A percentile compares a stretch with the other conserved stretches of the same genome.
phyloP scores from a whole-genome alignment of 2,797 vertebrate species.

The Scolopax rusticola region DNA sequence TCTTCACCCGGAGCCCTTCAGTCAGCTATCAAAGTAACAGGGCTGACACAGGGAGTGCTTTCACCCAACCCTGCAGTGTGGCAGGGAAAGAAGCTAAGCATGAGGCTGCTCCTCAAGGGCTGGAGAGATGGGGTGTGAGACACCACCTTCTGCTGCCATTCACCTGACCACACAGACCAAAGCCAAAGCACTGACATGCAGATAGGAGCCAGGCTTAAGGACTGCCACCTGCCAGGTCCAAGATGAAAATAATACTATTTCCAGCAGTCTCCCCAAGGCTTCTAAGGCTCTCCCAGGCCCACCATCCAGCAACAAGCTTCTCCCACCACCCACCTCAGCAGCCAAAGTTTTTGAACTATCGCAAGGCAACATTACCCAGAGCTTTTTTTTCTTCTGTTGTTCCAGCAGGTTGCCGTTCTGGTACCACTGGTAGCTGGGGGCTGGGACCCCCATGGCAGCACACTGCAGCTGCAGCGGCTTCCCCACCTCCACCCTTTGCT shows the following conservation, averaged over 20 bases:
- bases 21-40: neutral
- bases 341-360: neutral
- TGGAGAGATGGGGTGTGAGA: neutral
- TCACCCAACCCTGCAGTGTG: fast-evolving
- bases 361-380: constrained; percentile 77
- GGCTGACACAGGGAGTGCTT: fast-evolving
- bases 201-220: neutral
- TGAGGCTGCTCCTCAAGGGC: neutral
- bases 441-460: constrained; percentile 84
- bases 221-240: neutral
- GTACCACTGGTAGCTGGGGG: constrained; percentile 89
- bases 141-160: neutral
- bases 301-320: neutral
- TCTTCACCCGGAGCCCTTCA: neutral
- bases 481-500: constrained; percentile 75
- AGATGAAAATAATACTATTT: neutral
- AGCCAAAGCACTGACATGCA: neutral
- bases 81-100: neutral
- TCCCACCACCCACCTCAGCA: neutral
- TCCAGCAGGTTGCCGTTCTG: constrained; percentile 81
- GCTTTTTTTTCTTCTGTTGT: constrained; percentile 73
- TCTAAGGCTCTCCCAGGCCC: neutral
- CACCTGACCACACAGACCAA: neutral
- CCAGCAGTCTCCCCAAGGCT: neutral
- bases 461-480: constrained; percentile 79